phyloP scores from a whole-genome alignment of 2,113 vertebrate genomes.

The Porphyrio hochstetteri region DNA sequence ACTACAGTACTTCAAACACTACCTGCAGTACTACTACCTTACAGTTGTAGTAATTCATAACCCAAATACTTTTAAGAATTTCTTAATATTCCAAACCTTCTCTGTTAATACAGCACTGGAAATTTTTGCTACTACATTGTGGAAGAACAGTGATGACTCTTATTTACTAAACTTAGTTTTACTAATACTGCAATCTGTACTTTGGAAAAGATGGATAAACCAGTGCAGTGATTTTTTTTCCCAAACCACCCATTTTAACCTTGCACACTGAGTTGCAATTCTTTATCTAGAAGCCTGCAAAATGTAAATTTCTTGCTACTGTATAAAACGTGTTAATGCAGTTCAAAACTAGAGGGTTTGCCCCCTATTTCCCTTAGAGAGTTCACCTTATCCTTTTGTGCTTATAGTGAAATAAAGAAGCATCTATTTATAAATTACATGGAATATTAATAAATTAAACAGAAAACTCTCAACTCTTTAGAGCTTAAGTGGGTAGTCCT shows the following conservation, averaged over 20 bases:
- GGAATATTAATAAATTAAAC: not conserved
- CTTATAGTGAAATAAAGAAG: not conserved
- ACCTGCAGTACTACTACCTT: not conserved
- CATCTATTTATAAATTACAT: not conserved
- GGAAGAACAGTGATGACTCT: not conserved
- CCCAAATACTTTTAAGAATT: conserved; percentile 5
- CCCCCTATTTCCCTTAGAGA: not conserved
- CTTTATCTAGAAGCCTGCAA: not conserved
- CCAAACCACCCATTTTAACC: not conserved
- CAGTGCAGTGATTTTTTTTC: not conserved
- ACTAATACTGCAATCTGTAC: not conserved
- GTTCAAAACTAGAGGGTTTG: not conserved
- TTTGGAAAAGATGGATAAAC: conserved; percentile 1
- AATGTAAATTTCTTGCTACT: not conserved
- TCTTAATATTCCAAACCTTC: conserved; percentile 35
- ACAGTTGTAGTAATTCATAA: not conserved
- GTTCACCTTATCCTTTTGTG: not conserved
- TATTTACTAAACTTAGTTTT: conserved; percentile 39
- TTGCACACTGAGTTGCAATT: not conserved
- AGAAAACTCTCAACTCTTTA: not conserved
- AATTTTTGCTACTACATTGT: conserved; percentile 46
- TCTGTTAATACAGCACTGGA: conserved; percentile 25
- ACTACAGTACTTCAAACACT: not conserved
- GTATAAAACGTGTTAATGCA: not conserved
- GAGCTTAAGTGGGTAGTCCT: not conserved